Evolutionary conservation across 2,888 invertebrate species (phyloP).

Genomic region (Didymodactylos carnosus): DNA sequence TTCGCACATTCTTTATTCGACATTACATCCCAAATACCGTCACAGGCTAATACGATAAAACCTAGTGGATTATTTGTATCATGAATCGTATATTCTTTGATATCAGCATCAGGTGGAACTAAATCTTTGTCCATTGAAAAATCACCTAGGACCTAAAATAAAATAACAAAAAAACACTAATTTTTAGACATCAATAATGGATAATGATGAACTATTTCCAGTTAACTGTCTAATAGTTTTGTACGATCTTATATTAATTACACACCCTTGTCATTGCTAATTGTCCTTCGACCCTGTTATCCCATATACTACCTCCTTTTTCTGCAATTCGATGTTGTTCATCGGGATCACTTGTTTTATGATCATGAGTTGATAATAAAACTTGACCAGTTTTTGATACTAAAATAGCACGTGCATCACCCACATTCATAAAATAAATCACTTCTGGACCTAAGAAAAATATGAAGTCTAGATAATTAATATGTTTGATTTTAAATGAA

Average conservation of each 20-base stretch:
- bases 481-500: too few relatives aligned
- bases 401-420: conserved; percentile 64
- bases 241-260: too few relatives aligned
- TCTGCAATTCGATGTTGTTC: conserved; percentile 80
- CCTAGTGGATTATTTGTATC: conserved; percentile 63
- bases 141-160: too few relatives aligned
- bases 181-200: too few relatives aligned
- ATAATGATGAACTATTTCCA: too few relatives aligned
- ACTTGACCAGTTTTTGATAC: conserved; percentile 56
- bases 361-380: too few relatives aligned
- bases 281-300: conserved; percentile 80
- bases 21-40: conserved; percentile 98
- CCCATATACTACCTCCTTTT: conserved; percentile 92
- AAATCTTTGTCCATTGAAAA: conserved; percentile 55
- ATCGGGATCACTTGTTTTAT: conserved; percentile 56
- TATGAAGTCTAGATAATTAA: too few relatives aligned
- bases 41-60: conserved; percentile 85
- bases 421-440: conserved; percentile 38
- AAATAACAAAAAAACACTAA: too few relatives aligned
- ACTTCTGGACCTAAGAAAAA: conserved; percentile 62
- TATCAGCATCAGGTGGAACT: conserved; percentile 92
- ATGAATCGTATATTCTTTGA: conserved; percentile 62
- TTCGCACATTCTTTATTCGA: conserved; percentile 78
- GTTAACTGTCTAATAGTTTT: too few relatives aligned
- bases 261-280: conserved; percentile 77